Evolutionary conservation across 2,797 vertebrate species (phyloP).

Genomic region (Lagorchestes hirsutus): DNA sequence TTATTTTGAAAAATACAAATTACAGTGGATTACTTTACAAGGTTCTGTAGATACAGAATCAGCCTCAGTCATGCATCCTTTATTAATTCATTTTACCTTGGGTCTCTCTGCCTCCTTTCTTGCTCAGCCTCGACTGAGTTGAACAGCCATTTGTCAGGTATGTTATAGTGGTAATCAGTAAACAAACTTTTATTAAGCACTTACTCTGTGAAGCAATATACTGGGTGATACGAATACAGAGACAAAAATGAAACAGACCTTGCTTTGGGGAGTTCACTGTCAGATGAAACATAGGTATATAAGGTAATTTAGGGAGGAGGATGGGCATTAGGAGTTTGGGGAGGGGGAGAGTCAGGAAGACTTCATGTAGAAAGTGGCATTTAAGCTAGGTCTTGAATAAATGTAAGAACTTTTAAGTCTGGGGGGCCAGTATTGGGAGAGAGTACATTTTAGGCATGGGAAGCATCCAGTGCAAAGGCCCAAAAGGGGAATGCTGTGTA

Average conservation of each 20-base stretch:
- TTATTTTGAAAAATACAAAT: background rate
- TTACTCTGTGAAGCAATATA: background rate
- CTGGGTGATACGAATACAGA: background rate
- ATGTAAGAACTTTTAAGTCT: no score
- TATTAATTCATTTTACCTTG: slow-evolving; percentile 30
- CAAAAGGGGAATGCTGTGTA: no score
- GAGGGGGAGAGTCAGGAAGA: no score
- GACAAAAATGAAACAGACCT: background rate
- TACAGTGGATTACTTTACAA: slow-evolving; percentile 7
- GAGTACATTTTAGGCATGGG: no score
- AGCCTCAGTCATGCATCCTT: slow-evolving; percentile 24
- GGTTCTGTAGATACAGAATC: background rate
- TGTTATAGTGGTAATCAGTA: background rate
- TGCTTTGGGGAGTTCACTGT: background rate
- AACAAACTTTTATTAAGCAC: background rate
- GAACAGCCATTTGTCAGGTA: background rate
- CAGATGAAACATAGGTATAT: no score
- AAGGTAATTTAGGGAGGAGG: no score
- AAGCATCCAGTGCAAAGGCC: no score
- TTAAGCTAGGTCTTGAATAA: no score
- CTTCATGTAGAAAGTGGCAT: no score
- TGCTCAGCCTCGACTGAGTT: slow-evolving; percentile 31
- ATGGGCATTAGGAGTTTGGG: no score
- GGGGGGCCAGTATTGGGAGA: no score
- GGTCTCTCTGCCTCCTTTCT: background rate